Evolutionary conservation across 2,888 invertebrate species (phyloP).

Genomic region (Limnephilus rhombicus): DNA sequence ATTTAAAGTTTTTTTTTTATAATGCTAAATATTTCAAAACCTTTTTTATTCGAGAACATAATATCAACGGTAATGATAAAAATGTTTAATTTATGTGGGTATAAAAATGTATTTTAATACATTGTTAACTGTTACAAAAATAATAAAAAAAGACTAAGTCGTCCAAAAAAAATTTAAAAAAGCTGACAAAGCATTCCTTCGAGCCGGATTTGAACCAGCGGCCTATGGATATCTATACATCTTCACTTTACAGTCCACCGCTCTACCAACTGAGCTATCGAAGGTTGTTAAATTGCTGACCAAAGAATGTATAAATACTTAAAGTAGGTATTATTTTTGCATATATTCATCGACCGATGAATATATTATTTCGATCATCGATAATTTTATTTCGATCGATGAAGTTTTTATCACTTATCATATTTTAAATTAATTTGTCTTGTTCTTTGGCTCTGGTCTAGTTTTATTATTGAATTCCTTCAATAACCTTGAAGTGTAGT

Average conservation of each 20-base stretch:
- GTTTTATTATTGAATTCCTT: too few relatives aligned
- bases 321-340: not conserved
- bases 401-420: too few relatives aligned
- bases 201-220: slow-evolving; percentile 76
- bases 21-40: not conserved
- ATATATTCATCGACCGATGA: too few relatives aligned
- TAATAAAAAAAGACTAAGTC: too few relatives aligned
- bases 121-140: too few relatives aligned
- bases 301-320: not conserved
- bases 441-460: too few relatives aligned
- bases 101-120: too few relatives aligned
- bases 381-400: too few relatives aligned
- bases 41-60: not conserved
- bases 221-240: slow-evolving; percentile 76
- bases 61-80: not conserved
- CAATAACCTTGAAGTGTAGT: too few relatives aligned
- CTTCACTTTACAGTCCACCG: slow-evolving; percentile 75
- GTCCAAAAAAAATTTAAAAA: not conserved
- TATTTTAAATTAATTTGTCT: too few relatives aligned
- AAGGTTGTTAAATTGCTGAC: slow-evolving; percentile 69
- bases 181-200: slow-evolving; percentile 54
- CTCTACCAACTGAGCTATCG: slow-evolving; percentile 80
- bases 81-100: too few relatives aligned
- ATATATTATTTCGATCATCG: too few relatives aligned
- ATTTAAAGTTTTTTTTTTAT: not conserved